Evolutionary conservation across 2,888 invertebrate species (phyloP).

Genomic region (Xestia ashworthii): DNA sequence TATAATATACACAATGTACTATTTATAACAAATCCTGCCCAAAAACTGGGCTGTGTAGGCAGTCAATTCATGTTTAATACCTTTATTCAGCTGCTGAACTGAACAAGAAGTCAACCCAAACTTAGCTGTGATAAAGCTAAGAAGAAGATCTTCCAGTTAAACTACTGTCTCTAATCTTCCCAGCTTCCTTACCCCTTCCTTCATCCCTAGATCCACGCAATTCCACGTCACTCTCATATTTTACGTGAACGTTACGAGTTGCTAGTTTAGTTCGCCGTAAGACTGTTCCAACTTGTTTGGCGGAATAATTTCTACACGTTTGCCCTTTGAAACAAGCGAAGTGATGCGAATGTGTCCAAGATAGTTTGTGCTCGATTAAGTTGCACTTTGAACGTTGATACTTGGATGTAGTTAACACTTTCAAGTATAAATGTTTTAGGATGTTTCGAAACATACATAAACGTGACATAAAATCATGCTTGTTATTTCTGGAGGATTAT

Average conservation of each 20-base stretch:
- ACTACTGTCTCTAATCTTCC: no score
- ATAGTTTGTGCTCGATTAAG: conserved; percentile 29
- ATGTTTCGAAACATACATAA: background rate
- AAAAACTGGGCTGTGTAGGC: no score
- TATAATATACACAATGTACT: no score
- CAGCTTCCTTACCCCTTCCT: conserved; percentile 8
- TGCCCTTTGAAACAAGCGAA: conserved; percentile 48
- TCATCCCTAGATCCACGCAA: conserved; percentile 21
- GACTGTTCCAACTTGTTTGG: conserved; percentile 56
- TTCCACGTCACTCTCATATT: conserved; percentile 55
- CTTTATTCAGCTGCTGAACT: no score
- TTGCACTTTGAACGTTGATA: conserved; percentile 5
- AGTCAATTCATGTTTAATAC: no score
- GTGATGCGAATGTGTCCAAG: conserved; percentile 24
- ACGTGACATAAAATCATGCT: no score
- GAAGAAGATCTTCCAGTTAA: no score
- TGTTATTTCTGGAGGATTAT: no score
- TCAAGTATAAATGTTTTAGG: background rate
- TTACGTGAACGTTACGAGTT: conserved; percentile 58
- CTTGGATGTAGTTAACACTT: conserved; percentile 1
- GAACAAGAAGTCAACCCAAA: no score
- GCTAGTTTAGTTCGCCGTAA: conserved; percentile 49
- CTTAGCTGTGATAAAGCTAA: no score
- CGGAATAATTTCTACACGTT: conserved; percentile 58
- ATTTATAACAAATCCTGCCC: no score